Conservation (phyloP, 2,888 invertebrate species). For the Biston stratarius region DNA sequence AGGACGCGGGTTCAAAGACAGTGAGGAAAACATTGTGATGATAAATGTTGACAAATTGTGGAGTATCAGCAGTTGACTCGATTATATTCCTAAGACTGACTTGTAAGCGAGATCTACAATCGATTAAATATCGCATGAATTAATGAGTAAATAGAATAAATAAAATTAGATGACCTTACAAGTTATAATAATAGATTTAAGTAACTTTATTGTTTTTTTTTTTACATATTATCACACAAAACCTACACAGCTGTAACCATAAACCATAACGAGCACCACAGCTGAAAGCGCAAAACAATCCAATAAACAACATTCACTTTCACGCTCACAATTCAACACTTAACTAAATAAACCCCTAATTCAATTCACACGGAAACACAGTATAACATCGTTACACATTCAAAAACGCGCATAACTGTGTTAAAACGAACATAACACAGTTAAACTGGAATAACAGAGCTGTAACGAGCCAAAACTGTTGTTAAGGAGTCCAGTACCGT, state of each 20-base stretch:
- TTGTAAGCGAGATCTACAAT: too few relatives aligned
- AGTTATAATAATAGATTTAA: too few relatives aligned
- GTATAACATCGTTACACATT: slow-evolving; percentile 27
- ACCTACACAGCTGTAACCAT: slow-evolving; percentile 6
- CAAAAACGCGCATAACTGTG: slow-evolving; percentile 28
- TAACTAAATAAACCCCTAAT: slow-evolving; percentile 38
- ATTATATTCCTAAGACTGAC: too few relatives aligned
- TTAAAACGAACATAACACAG: slow-evolving; percentile 28
- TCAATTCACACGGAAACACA: slow-evolving; percentile 44
- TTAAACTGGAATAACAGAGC: slow-evolving; percentile 33
- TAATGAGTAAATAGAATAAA: too few relatives aligned
- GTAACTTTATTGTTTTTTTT: too few relatives aligned
- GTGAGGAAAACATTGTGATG: too few relatives aligned
- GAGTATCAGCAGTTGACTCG: too few relatives aligned
- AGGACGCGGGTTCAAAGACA: too few relatives aligned
- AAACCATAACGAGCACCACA: slow-evolving; percentile 12
- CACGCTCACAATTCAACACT: slow-evolving; percentile 32
- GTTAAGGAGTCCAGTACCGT: slow-evolving; percentile 48
- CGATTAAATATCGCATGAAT: too few relatives aligned
- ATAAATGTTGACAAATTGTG: too few relatives aligned
- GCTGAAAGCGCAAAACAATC: slow-evolving; percentile 13
- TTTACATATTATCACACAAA: neutral
- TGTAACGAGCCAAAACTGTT: slow-evolving; percentile 40
- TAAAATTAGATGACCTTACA: too few relatives aligned
- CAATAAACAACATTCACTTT: slow-evolving; percentile 31